These are phyloP conservation scores for Novumbra hubbsi DNA, from an alignment of 2,797 vertebrate genomes.

Conservation along the genomic window DNA sequence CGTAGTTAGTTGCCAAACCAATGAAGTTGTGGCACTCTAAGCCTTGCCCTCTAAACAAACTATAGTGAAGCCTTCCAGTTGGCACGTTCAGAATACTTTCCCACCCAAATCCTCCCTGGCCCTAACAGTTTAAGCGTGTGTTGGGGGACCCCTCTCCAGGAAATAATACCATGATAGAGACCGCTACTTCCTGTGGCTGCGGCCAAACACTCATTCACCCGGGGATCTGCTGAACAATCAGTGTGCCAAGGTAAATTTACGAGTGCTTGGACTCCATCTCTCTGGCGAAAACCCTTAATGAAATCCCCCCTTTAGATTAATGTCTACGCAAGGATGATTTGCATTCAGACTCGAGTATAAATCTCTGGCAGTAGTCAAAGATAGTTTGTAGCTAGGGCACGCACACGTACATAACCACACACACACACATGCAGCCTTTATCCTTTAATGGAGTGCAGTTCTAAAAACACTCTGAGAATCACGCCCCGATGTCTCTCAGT, in stretches of 20 bases:
- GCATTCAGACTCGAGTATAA: conserved; percentile 63
- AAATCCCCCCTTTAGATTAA: conserved; percentile 68
- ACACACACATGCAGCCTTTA: conserved; percentile 21
- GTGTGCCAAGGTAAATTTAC: conserved; percentile 66
- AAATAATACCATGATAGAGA: conserved; percentile 58
- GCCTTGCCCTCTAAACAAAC: conserved; percentile 32
- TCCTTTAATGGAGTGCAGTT: conserved; percentile 32
- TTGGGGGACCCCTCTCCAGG: conserved; percentile 45
- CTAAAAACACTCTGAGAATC: conserved; percentile 2
- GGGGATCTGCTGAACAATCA: conserved; percentile 73
- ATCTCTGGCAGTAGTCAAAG: conserved; percentile 57
- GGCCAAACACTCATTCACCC: conserved; percentile 57
- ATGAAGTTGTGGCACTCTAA: conserved; percentile 32
- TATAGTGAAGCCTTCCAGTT: conserved; percentile 40
- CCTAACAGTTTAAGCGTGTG: conserved; percentile 52
- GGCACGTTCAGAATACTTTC: conserved; percentile 57
- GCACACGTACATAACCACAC: conserved; percentile 43
- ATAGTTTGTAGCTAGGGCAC: conserved; percentile 41
- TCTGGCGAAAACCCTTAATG: conserved; percentile 57
- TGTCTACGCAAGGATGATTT: conserved; percentile 67
- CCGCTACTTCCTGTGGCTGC: conserved; percentile 52
- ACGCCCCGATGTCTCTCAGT: not conserved
- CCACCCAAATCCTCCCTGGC: conserved; percentile 25
- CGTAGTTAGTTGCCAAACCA: conserved; percentile 42
- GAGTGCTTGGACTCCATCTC: conserved; percentile 53